Conservation (phyloP, 2,888 invertebrate species). For the Dasypolia templi region DNA sequence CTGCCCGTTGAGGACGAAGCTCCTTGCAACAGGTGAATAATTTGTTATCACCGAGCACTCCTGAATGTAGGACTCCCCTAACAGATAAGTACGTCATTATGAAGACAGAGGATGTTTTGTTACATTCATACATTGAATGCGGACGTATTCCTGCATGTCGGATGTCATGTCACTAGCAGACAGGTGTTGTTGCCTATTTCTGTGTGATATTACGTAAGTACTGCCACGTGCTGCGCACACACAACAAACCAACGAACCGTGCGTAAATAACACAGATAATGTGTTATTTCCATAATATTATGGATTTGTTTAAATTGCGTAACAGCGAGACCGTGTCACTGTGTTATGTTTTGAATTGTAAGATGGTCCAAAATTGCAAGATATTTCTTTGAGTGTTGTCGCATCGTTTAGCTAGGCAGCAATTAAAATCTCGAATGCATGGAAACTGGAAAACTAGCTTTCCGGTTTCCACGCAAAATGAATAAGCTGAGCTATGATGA, state of each 20-base stretch:
- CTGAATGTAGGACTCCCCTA: conserved; percentile 2
- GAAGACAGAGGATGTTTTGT: conserved; percentile 59
- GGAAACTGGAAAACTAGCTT: neutral
- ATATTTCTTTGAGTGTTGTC: neutral
- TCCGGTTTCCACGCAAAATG: neutral
- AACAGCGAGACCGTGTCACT: conserved; percentile 23
- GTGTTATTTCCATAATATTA: conserved; percentile 26
- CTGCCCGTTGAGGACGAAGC: conserved; percentile 4
- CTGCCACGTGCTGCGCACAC: conserved; percentile 66
- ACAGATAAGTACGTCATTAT: conserved; percentile 55
- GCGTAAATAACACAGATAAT: conserved; percentile 46
- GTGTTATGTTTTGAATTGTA: conserved; percentile 6
- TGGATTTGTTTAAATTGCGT: conserved; percentile 20
- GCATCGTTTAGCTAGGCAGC: neutral
- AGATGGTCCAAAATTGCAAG: conserved; percentile 10
- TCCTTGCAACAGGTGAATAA: conserved; percentile 31
- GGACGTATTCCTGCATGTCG: conserved; percentile 68
- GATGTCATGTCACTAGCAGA: conserved; percentile 67
- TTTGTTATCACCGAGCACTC: conserved; percentile 18
- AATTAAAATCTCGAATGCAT: neutral
- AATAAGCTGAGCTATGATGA: neutral
- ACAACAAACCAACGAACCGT: conserved; percentile 61
- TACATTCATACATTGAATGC: conserved; percentile 67
- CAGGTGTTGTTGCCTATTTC: conserved; percentile 78
- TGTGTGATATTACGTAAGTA: conserved; percentile 69